Evolutionary conservation across 1,140 invertebrate genomes (phyloP).

Genomic region (Drosophila rufa): DNA sequence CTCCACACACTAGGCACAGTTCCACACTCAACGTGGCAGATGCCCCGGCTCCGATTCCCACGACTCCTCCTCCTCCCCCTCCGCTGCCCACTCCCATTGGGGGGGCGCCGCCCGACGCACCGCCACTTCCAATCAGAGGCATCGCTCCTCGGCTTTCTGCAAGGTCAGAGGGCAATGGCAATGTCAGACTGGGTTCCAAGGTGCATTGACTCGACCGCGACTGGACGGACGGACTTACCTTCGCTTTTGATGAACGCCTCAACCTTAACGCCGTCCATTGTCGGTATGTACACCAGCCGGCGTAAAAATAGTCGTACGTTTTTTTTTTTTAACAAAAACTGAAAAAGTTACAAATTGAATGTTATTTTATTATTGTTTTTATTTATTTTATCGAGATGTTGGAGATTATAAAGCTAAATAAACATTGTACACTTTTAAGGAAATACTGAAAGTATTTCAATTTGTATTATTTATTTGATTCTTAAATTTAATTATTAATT

Average conservation of each 20-base stretch:
- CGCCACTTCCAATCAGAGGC: constrained; percentile 48
- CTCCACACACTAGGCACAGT: constrained; percentile 97
- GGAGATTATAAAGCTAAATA: no score
- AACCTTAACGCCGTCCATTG: constrained; percentile 68
- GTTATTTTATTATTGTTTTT: background rate
- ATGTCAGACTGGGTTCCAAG: constrained; percentile 37
- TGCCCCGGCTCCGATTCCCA: constrained; percentile 59
- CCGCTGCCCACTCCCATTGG: constrained; percentile 13
- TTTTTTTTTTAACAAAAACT: background rate
- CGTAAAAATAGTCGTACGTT: constrained; percentile 1
- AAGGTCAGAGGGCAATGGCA: constrained; percentile 44
- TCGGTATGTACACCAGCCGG: constrained; percentile 7
- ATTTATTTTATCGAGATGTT: background rate
- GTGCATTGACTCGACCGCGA: constrained; percentile 42
- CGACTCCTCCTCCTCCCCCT: constrained; percentile 38
- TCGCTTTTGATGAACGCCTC: constrained; percentile 78
- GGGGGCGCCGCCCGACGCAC: constrained; percentile 38
- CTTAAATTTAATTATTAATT: no score
- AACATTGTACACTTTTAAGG: no score
- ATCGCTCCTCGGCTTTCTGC: constrained; percentile 62
- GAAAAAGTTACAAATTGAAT: background rate
- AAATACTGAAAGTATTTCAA: no score
- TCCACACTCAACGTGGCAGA: constrained; percentile 87
- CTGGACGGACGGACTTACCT: constrained; percentile 54
- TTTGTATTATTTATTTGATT: no score